phyloP scores from a whole-genome alignment of 2,113 vertebrate species.

The Solea senegalensis region DNA sequence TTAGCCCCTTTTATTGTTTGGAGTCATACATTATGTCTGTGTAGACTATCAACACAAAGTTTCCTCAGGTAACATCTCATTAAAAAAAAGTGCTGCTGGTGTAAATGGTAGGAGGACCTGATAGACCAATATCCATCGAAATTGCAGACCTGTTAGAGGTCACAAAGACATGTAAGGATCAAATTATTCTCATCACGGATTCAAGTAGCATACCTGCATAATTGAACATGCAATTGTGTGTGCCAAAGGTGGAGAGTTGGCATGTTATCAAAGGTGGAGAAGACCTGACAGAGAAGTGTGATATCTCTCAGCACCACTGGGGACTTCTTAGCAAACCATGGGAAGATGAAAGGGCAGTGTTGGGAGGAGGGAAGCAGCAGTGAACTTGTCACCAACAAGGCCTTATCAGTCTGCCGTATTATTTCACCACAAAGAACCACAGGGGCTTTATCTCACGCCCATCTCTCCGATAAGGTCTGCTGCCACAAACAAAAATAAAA shows the following conservation, averaged over 20 bases:
- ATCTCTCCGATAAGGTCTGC: constrained; percentile 69
- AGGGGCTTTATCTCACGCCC: constrained; percentile 66
- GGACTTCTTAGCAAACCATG: constrained; percentile 39
- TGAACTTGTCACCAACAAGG: constrained; percentile 59
- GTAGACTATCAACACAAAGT: background rate
- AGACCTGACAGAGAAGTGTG: constrained; percentile 47
- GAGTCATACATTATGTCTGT: background rate
- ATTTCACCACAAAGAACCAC: constrained; percentile 71
- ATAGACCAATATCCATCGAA: background rate
- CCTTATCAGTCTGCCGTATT: constrained; percentile 67
- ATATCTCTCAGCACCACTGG: constrained; percentile 48
- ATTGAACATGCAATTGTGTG: background rate
- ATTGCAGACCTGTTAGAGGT: background rate
- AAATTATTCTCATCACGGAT: background rate
- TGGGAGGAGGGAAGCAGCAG: constrained; percentile 39
- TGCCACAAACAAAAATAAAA: constrained; percentile 74
- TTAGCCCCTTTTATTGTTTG: constrained; percentile 24
- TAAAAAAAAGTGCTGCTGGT: background rate
- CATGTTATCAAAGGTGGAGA: constrained; percentile 54
- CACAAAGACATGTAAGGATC: background rate
- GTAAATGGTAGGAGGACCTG: background rate
- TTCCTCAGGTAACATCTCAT: background rate
- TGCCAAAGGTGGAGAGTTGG: constrained; percentile 9
- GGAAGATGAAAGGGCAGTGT: constrained; percentile 32
- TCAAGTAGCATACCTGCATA: background rate